Conservation (phyloP, 2,797 vertebrate species). For the Delichon dasypus region DNA sequence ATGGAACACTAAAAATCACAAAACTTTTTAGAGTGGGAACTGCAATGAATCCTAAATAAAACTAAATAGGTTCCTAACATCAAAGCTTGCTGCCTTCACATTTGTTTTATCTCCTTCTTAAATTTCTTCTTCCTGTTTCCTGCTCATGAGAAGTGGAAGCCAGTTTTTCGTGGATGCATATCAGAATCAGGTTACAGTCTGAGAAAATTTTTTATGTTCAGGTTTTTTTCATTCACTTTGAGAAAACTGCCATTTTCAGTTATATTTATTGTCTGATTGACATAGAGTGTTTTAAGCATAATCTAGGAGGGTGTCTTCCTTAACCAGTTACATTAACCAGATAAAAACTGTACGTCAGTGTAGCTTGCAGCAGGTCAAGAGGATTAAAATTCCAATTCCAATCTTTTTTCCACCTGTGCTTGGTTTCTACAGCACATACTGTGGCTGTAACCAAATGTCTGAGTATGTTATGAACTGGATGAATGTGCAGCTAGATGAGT, state of each 20-base stretch:
- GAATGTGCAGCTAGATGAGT: background rate
- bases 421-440: background rate
- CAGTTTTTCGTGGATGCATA: background rate
- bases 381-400: background rate
- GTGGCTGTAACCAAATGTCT: background rate
- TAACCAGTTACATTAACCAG: background rate
- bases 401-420: background rate
- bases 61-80: background rate
- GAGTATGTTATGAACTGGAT: background rate
- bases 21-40: background rate
- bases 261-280: background rate
- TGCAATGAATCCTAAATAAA: background rate
- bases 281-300: background rate
- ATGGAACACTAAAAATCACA: background rate
- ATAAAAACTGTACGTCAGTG: background rate
- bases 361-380: background rate
- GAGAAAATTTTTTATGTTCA: background rate
- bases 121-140: background rate
- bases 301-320: background rate
- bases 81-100: constrained; percentile 1
- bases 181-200: background rate
- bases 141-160: background rate
- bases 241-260: background rate
- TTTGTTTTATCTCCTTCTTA: background rate
- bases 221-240: background rate